Evolutionary conservation across 2,113 vertebrate genomes (phyloP).

Genomic region (Petromus typicus): DNA sequence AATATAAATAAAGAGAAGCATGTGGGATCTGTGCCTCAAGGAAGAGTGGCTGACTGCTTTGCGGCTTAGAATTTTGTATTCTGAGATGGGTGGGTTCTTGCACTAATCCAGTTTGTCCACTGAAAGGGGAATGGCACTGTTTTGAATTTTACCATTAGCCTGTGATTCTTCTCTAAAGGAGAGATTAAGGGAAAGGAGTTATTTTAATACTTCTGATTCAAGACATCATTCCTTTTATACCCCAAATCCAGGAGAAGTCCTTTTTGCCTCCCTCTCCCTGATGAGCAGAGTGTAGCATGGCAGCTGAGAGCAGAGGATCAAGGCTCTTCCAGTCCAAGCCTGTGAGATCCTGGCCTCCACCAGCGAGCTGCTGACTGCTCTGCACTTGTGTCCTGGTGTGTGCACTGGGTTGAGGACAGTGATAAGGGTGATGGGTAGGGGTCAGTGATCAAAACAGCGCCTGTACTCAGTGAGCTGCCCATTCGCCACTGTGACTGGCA

Average conservation of each 20-base stretch:
- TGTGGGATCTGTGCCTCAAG: no score
- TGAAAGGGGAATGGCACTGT: rapidly evolving
- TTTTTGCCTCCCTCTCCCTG: background rate
- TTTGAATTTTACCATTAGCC: background rate
- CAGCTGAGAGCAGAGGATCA: background rate
- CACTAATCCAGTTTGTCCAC: background rate
- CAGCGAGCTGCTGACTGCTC: background rate
- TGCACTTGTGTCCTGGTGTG: background rate
- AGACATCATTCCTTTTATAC: background rate
- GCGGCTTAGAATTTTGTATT: background rate
- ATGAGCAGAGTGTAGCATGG: background rate
- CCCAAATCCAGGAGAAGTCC: background rate
- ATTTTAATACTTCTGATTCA: background rate
- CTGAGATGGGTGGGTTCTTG: rapidly evolving
- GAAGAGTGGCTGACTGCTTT: background rate
- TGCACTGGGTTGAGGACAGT: background rate
- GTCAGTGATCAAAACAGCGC: background rate
- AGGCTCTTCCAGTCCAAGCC: background rate
- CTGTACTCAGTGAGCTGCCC: background rate
- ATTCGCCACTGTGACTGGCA: background rate
- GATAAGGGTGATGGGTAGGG: background rate
- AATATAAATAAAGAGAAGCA: background rate
- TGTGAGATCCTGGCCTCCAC: background rate
- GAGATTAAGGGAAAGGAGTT: background rate
- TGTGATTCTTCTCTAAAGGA: background rate